These are phyloP conservation scores for Salmo trutta DNA, from an alignment of 2,797 vertebrate genomes.

Conservation along the genomic window DNA sequence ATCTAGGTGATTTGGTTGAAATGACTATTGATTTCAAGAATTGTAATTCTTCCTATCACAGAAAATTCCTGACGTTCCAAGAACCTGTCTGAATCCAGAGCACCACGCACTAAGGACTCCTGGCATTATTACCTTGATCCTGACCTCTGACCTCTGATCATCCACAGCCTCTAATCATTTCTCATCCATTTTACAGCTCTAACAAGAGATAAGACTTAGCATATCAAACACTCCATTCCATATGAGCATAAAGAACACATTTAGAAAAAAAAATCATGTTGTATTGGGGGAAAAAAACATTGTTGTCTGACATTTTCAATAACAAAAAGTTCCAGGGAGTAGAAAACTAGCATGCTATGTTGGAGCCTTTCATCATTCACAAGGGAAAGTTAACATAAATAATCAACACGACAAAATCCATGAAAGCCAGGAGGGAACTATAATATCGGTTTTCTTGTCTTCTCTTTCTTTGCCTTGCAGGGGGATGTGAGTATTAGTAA, in stretches of 20 bases:
- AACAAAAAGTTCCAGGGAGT: slow-evolving; percentile 55
- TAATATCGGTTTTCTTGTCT: slow-evolving; percentile 44
- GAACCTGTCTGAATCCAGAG: neutral
- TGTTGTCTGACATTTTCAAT: slow-evolving; percentile 39
- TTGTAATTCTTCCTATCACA: neutral
- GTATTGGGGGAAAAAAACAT: slow-evolving; percentile 17
- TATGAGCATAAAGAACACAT: slow-evolving; percentile 29
- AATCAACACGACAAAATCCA: slow-evolving; percentile 45
- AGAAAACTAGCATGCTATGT: slow-evolving; percentile 75
- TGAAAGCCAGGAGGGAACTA: slow-evolving; percentile 24
- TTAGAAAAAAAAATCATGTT: slow-evolving; percentile 27
- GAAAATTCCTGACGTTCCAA: neutral
- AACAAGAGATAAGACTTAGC: neutral
- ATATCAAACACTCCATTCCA: slow-evolving; percentile 49
- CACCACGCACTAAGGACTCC: neutral
- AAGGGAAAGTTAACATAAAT: slow-evolving; percentile 45
- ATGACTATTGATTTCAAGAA: neutral
- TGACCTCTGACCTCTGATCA: neutral
- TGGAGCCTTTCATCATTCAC: slow-evolving; percentile 65
- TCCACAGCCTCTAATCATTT: neutral
- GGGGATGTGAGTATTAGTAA: slow-evolving; percentile 62
- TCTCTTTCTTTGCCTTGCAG: slow-evolving; percentile 51
- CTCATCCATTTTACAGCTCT: neutral
- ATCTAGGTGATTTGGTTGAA: neutral
- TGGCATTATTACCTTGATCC: neutral